Evolutionary conservation across 2,113 vertebrate genomes (phyloP).

Genomic region (Trogon melanurus): DNA sequence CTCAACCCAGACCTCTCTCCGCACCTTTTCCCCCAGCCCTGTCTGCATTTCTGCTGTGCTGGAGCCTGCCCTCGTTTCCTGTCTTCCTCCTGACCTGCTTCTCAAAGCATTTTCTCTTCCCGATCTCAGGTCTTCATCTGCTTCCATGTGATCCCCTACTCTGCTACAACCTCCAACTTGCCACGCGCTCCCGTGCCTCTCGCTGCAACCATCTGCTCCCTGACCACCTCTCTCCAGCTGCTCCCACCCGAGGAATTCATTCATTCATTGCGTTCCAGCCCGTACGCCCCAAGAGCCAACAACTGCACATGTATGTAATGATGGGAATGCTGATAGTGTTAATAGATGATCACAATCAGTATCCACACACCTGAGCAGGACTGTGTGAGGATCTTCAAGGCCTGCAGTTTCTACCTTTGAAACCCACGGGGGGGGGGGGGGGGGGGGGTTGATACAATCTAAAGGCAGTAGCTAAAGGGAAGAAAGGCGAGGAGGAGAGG

Average conservation of each 20-base stretch:
- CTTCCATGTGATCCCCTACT: neutral
- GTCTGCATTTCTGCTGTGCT: neutral
- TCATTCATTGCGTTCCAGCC: constrained; percentile 63
- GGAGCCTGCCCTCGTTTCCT: neutral
- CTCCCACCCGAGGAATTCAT: neutral
- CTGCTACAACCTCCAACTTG: neutral
- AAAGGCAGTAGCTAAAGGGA: constrained; percentile 44
- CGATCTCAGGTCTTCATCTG: neutral
- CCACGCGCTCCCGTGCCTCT: neutral
- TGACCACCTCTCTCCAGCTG: constrained; percentile 49
- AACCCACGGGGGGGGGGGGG: neutral
- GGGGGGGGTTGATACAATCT: constrained; percentile 26
- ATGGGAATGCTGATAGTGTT: constrained; percentile 56
- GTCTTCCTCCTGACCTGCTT: neutral
- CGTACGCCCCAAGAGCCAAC: constrained; percentile 25
- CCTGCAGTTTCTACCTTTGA: constrained; percentile 48
- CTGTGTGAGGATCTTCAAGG: constrained; percentile 36
- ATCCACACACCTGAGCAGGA: constrained; percentile 66
- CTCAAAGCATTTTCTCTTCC: neutral
- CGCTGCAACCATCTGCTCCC: neutral
- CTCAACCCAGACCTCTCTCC: neutral
- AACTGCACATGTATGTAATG: neutral
- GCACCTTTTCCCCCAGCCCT: neutral
- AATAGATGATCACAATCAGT: constrained; percentile 60
- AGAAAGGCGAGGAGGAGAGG: neutral